Percentiles rank a stretch among this genome's conserved stretches.
phyloP scores from a whole-genome alignment of 2,113 vertebrate species.

The Tricholaema leucomelas region DNA sequence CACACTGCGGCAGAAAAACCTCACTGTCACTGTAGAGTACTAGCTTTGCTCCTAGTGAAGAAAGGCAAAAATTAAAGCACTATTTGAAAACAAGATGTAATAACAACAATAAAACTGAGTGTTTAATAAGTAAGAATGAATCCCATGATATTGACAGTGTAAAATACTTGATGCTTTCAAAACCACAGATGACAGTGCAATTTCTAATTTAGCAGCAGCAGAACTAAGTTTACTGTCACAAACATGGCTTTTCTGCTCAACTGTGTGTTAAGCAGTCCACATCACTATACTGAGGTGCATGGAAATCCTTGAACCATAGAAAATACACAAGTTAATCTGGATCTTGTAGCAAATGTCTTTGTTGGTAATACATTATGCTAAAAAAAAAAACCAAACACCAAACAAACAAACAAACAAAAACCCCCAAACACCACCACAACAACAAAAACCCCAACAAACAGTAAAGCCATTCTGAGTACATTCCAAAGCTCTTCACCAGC shows the following conservation, averaged over 20 bases:
- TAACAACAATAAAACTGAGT: not conserved
- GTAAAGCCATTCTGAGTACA: not conserved
- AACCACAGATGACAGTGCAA: not conserved
- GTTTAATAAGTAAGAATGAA: not conserved
- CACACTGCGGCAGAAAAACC: not conserved
- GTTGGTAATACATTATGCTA: not conserved
- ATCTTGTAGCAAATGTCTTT: not conserved
- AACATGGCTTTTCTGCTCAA: not conserved
- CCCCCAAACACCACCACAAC: too few species aligned
- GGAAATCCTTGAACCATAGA: not conserved
- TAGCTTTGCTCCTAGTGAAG: not conserved
- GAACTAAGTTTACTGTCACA: not conserved
- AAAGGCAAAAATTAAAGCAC: not conserved
- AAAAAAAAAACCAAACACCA: not conserved
- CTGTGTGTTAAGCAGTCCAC: not conserved
- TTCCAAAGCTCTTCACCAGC: conserved; percentile 48
- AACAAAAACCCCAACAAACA: not conserved
- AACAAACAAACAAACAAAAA: too few species aligned
- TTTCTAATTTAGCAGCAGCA: not conserved
- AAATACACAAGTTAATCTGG: not conserved
- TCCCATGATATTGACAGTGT: not conserved
- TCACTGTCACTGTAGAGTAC: rapidly evolving
- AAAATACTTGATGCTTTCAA: not conserved
- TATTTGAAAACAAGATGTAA: not conserved
- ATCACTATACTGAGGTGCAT: not conserved